These are phyloP conservation scores for Drosophila prosaltans DNA, from an alignment of 1,140 invertebrate genomes.

Conservation along the genomic window DNA sequence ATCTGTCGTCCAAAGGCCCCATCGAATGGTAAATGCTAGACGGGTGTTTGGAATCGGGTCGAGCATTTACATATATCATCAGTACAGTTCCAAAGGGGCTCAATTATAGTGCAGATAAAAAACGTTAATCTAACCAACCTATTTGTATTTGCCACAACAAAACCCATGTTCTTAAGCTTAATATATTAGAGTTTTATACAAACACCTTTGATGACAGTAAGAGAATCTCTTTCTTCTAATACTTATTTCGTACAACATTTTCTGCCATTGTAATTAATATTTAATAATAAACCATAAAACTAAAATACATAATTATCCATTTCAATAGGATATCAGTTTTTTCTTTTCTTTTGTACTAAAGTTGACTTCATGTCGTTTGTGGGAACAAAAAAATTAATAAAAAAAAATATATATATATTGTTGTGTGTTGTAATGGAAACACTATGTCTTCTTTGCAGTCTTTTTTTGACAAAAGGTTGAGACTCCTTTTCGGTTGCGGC, in stretches of 20 bases:
- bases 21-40: slow-evolving; percentile 79
- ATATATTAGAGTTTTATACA: slow-evolving; percentile 53
- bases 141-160: slow-evolving; percentile 52
- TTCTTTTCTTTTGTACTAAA: too few relatives aligned
- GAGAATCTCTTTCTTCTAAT: slow-evolving; percentile 38
- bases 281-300: slow-evolving; percentile 60
- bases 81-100: slow-evolving; percentile 56
- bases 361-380: too few relatives aligned
- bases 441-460: too few relatives aligned
- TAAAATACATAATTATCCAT: background rate
- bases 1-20: slow-evolving; percentile 90
- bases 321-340: slow-evolving; percentile 1
- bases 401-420: background rate
- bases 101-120: slow-evolving; percentile 44
- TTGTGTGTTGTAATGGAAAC: too few relatives aligned
- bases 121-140: slow-evolving; percentile 45
- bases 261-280: slow-evolving; percentile 72
- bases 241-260: slow-evolving; percentile 44
- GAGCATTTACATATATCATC: slow-evolving; percentile 21
- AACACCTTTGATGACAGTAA: background rate
- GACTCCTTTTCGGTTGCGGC: background rate
- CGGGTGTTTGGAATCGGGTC: background rate
- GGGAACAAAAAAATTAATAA: background rate
- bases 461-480: too few relatives aligned
- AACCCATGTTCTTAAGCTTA: slow-evolving; percentile 46